Conservation (phyloP, 1,140 invertebrate genomes). For the Saccostrea glomerata region DNA sequence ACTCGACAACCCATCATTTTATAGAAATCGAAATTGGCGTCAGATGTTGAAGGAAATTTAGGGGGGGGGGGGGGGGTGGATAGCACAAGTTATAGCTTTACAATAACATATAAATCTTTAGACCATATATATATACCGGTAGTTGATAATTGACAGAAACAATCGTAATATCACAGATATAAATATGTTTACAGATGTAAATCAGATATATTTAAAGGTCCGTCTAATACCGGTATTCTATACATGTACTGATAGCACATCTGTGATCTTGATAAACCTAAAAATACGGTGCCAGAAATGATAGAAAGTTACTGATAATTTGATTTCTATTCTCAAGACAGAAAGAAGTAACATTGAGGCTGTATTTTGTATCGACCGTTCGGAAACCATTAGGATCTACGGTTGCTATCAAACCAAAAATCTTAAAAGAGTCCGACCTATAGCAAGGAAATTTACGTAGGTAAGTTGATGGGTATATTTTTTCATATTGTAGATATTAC, state of each 20-base stretch:
- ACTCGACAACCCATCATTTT: too few relatives aligned
- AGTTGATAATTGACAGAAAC: too few relatives aligned
- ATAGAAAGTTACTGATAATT: neutral
- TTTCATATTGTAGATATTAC: neutral
- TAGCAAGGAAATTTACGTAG: neutral
- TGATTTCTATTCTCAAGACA: neutral
- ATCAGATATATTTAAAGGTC: neutral
- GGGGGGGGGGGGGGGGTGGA: too few relatives aligned
- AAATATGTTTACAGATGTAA: neutral
- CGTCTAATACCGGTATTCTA: neutral
- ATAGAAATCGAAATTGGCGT: too few relatives aligned
- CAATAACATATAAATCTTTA: too few relatives aligned
- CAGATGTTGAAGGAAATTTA: too few relatives aligned
- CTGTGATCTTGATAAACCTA: neutral
- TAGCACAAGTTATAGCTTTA: too few relatives aligned
- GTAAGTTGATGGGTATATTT: neutral
- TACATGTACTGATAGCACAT: neutral
- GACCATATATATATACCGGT: too few relatives aligned
- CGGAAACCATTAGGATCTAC: neutral
- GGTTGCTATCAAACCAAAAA: conserved; percentile 1
- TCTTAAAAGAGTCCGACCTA: neutral
- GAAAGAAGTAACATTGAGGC: neutral
- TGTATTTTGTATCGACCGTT: neutral
- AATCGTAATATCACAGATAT: neutral
- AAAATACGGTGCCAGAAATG: neutral